Evolutionary conservation across 2,888 invertebrate species (phyloP).

Genomic region (Pandemis cinnamomeana): DNA sequence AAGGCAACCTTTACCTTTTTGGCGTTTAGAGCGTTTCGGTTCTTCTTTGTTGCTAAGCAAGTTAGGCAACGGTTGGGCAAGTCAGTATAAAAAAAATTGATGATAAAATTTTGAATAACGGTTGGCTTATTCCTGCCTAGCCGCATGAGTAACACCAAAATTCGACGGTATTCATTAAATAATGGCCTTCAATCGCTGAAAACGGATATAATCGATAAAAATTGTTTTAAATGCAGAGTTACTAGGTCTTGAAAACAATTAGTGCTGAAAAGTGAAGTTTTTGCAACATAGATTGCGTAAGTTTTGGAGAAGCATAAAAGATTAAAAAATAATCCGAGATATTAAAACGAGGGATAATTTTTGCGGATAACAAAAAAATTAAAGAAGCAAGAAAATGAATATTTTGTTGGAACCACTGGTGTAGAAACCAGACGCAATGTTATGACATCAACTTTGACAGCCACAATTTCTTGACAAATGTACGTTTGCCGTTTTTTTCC

Average conservation of each 20-base stretch:
- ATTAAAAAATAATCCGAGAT: not conserved
- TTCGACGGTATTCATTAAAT: too few relatives aligned
- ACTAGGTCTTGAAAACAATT: too few relatives aligned
- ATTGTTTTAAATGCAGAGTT: too few relatives aligned
- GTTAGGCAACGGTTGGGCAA: too few relatives aligned
- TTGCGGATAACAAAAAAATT: too few relatives aligned
- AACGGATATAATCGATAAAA: too few relatives aligned
- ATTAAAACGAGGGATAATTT: not conserved
- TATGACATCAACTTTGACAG: slow-evolving; percentile 45
- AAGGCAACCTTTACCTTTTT: slow-evolving; percentile 40
- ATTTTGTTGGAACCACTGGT: not conserved
- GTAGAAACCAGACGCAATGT: slow-evolving; percentile 37
- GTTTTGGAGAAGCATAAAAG: not conserved
- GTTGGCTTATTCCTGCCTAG: too few relatives aligned
- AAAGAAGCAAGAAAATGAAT: not conserved
- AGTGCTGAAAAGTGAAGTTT: not conserved
- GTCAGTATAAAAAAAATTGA: too few relatives aligned
- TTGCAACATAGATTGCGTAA: not conserved
- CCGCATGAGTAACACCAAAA: too few relatives aligned
- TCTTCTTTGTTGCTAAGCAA: not conserved
- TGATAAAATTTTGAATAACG: too few relatives aligned
- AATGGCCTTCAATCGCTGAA: too few relatives aligned
- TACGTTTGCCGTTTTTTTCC: slow-evolving; percentile 41
- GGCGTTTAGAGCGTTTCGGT: slow-evolving; percentile 44
- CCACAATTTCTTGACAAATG: slow-evolving; percentile 40